These are phyloP conservation scores for Epistrophe eligans DNA, from an alignment of 2,888 invertebrate genomes.

Conservation along the genomic window DNA sequence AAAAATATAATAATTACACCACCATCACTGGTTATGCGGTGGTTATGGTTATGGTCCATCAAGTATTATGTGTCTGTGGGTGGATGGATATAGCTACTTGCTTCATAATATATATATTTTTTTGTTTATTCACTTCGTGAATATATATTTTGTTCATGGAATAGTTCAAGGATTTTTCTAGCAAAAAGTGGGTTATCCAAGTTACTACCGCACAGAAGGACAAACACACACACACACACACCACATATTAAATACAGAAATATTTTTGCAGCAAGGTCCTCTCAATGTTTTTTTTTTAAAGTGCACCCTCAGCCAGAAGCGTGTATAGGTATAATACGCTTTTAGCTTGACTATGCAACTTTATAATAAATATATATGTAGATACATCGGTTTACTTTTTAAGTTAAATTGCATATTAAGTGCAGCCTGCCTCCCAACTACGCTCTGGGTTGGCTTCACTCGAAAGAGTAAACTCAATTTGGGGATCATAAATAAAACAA, in stretches of 20 bases:
- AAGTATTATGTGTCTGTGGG: constrained; percentile 18
- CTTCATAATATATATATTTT: constrained; percentile 6
- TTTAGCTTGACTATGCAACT: constrained; percentile 41
- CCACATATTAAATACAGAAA: not conserved
- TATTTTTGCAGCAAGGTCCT: constrained; percentile 32
- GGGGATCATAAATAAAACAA: constrained; percentile 42
- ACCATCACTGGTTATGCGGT: constrained; percentile 11
- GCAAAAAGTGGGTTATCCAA: constrained; percentile 52
- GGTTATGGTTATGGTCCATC: constrained; percentile 22
- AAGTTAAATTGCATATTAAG: constrained; percentile 52
- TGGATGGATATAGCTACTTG: not conserved
- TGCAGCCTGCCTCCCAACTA: constrained; percentile 29
- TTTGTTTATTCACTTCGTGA: constrained; percentile 18
- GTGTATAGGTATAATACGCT: not conserved
- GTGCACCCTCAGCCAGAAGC: constrained; percentile 41
- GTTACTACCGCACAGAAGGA: constrained; percentile 34
- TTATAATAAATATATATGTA: constrained; percentile 21
- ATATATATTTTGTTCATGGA: constrained; percentile 35
- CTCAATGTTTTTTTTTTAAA: constrained; percentile 16
- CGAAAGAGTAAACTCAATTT: constrained; percentile 59
- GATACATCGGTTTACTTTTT: constrained; percentile 42
- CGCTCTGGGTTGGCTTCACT: constrained; percentile 4
- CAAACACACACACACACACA: not conserved
- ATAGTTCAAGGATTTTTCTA: constrained; percentile 61
- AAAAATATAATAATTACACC: constrained; percentile 9